Percentiles rank a stretch among this genome's conserved stretches.
Conservation (phyloP, 2,113 vertebrate species). For the Prunella fulvescens region DNA sequence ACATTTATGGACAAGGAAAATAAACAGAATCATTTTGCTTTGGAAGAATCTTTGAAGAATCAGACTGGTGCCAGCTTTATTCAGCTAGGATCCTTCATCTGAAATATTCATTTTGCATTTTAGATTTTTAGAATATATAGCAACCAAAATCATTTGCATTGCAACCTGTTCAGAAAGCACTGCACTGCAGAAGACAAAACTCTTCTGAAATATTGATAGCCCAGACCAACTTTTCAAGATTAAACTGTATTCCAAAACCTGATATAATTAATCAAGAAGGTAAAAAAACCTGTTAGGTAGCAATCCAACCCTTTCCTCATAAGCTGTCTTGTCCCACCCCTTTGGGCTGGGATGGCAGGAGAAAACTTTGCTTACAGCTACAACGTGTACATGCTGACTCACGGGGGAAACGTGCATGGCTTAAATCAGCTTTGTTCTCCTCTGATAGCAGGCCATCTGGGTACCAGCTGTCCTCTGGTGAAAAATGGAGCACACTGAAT, state of each 20-base stretch:
- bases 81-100: not conserved
- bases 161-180: not conserved
- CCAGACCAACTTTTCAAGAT: not conserved
- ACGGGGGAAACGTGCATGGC: not conserved
- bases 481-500: not conserved
- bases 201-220: not conserved
- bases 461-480: slow-evolving; percentile 15
- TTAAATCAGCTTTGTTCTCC: not conserved
- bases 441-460: not conserved
- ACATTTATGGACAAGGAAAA: not conserved
- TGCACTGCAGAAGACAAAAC: not conserved
- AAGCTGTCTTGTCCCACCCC: not conserved
- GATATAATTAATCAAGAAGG: not conserved
- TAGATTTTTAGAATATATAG: not conserved
- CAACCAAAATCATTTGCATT: not conserved
- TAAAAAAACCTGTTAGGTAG: not conserved
- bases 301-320: not conserved
- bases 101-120: not conserved
- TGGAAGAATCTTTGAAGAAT: not conserved
- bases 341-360: not conserved
- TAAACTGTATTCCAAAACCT: not conserved
- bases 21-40: not conserved
- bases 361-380: not conserved
- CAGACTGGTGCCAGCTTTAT: not conserved
- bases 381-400: accelerated